These are phyloP conservation scores for Hipparchia semele DNA, from an alignment of 2,888 invertebrate genomes.

Conservation along the genomic window DNA sequence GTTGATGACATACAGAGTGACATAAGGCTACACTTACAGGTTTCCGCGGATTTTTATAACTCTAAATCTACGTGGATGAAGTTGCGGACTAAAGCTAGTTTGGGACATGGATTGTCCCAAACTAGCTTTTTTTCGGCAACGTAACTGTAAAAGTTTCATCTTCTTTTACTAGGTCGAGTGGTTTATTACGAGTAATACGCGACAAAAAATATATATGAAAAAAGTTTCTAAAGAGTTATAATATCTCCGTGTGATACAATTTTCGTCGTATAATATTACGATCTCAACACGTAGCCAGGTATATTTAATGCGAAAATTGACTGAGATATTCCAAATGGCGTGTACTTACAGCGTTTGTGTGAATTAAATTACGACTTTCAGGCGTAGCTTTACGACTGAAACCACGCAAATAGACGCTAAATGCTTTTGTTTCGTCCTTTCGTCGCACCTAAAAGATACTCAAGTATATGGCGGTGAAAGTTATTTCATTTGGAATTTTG, in stretches of 20 bases:
- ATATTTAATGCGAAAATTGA: slow-evolving; percentile 15
- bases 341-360: slow-evolving; percentile 30
- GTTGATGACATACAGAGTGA: too few species aligned
- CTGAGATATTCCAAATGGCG: slow-evolving; percentile 20
- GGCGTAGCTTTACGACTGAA: slow-evolving; percentile 24
- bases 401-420: slow-evolving; percentile 26
- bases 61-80: too few species aligned
- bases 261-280: neutral
- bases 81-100: too few species aligned
- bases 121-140: too few species aligned
- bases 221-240: too few species aligned
- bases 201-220: too few species aligned
- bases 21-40: too few species aligned
- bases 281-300: neutral
- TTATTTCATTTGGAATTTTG: neutral
- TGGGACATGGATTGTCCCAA: too few species aligned
- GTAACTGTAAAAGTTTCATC: too few species aligned
- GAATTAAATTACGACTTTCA: slow-evolving; percentile 33
- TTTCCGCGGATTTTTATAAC: too few species aligned
- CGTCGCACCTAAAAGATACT: slow-evolving; percentile 13
- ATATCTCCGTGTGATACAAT: neutral
- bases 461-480: slow-evolving; percentile 7
- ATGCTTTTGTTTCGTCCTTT: slow-evolving; percentile 15
- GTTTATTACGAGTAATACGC: too few species aligned
- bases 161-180: too few species aligned